A percentile compares a stretch with the other conserved stretches of the same genome.
These are phyloP conservation scores for Mythimna lalbum DNA, from an alignment of 2,888 invertebrate genomes.

Conservation along the genomic window DNA sequence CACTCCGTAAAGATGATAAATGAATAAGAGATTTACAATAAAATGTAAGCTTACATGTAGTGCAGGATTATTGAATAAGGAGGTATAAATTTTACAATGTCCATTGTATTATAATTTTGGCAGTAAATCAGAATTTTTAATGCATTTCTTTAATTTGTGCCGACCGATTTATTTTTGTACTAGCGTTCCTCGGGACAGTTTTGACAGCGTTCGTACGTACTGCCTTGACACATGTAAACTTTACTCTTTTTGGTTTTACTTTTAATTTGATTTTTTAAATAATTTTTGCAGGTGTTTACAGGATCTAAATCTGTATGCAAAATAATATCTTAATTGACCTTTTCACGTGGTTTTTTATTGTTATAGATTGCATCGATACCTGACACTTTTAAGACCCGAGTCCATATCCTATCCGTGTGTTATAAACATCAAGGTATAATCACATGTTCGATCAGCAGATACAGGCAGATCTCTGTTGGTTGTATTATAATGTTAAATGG, in stretches of 20 bases:
- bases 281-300: conserved; percentile 18
- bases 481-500: conserved; percentile 36
- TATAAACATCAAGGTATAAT: conserved; percentile 29
- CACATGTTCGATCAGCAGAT: conserved; percentile 31
- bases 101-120: conserved; percentile 84
- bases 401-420: conserved; percentile 11
- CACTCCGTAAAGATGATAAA: conserved; percentile 67
- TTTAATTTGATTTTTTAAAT: conserved; percentile 44
- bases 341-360: conserved; percentile 44
- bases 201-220: conserved; percentile 73
- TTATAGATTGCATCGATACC: conserved; percentile 40
- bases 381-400: conserved; percentile 37
- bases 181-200: conserved; percentile 70
- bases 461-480: conserved; percentile 23
- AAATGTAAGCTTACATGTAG: conserved; percentile 72
- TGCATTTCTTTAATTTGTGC: conserved; percentile 80
- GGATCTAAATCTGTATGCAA: conserved; percentile 29
- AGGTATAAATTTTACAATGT: conserved; percentile 78
- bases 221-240: conserved; percentile 67
- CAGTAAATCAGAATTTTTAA: conserved; percentile 83
- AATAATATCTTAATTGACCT: conserved; percentile 41
- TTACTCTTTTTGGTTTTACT: conserved; percentile 51
- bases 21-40: conserved; percentile 67
- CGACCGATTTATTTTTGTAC: conserved; percentile 76
- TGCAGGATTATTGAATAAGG: conserved; percentile 77